Base-by-base conservation (phyloP, 2,113 vertebrate genomes). In the Synchiropus splendidus region DNA sequence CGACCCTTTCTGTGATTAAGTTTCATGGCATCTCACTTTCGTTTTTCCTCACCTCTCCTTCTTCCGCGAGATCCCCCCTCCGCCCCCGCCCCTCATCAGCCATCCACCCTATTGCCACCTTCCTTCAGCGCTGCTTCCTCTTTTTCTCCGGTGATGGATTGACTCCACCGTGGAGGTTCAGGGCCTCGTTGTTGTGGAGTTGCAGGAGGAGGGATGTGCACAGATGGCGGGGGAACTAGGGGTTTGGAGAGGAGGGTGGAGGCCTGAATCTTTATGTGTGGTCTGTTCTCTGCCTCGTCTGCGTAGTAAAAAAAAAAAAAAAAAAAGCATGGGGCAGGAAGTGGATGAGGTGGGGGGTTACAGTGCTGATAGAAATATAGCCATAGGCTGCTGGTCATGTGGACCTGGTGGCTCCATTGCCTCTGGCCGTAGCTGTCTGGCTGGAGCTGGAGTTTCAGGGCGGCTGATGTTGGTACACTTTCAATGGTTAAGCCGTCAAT, bases 1-100 rank as follows among this genome's bases (percentile, higher is more conserved):
- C 89, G 91, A 96, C 92, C 92, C 78, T 93, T 90, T 90, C 87
- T 78, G 88, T 94, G 92, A 95, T 95, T 94, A 92, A 89, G 90
- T 95, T 94, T 94, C 90, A 91, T 88, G 89, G 88, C 84, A 83
- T 88, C 87, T 86, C 88, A 86, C 78, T 72, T 77, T 71, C 67
- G 42, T 45, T 68, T 77, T 69, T 73, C 53, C 74, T 69, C 69
- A 63, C 74, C 77, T 70, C 75, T 67, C 62, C 64, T 46, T 65
- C 47, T 54, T 52, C 51, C n/a, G n/a, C n/a, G n/a, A n/a, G n/a
- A 35, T 34, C 12, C 16, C 27, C 17, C 18, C 21, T 35, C 12
- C 30, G 10, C n/a, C n/a, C n/a, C n/a, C n/a, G n/a, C 13, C 9
- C 50, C 18, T 18, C 33, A 33, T 18, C 35, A 34, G 33, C 39